These are phyloP conservation scores for Drosophila parabipectinata DNA, from an alignment of 1,140 invertebrate genomes.

Conservation along the genomic window DNA sequence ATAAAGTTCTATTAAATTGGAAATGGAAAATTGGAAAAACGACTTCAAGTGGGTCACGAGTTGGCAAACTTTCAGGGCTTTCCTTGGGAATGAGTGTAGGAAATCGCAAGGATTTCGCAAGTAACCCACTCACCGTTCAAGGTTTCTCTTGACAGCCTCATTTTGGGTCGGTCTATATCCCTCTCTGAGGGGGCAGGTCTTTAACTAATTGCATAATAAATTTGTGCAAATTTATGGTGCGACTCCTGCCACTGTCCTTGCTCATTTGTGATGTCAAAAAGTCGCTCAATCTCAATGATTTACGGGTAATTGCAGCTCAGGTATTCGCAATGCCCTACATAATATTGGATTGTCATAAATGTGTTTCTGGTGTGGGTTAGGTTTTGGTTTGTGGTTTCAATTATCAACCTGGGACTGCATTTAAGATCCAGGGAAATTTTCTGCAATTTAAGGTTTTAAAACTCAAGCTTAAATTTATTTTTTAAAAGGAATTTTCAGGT, in stretches of 20 bases:
- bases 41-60: slow-evolving; percentile 38
- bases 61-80: slow-evolving; percentile 19
- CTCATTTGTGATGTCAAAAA: slow-evolving; percentile 66
- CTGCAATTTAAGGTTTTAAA: no score
- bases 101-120: slow-evolving; percentile 2
- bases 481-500: no score
- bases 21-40: slow-evolving; percentile 19
- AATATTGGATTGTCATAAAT: slow-evolving; percentile 49
- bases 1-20: slow-evolving; percentile 62
- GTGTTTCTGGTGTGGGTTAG: slow-evolving; percentile 19
- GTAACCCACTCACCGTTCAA: slow-evolving; percentile 13
- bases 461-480: no score
- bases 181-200: slow-evolving; percentile 24
- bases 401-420: not conserved
- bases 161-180: slow-evolving; percentile 4
- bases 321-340: slow-evolving; percentile 34
- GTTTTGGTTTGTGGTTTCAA: slow-evolving; percentile 33
- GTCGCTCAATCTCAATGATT: slow-evolving; percentile 60
- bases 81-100: not conserved
- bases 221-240: slow-evolving; percentile 65
- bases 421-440: slow-evolving; percentile 8
- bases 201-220: slow-evolving; percentile 82
- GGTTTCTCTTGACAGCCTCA: slow-evolving; percentile 2
- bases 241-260: slow-evolving; percentile 31
- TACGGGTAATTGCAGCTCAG: slow-evolving; percentile 26